Conservation (phyloP, 2,113 vertebrate genomes). For the Ceyx melanurus region DNA sequence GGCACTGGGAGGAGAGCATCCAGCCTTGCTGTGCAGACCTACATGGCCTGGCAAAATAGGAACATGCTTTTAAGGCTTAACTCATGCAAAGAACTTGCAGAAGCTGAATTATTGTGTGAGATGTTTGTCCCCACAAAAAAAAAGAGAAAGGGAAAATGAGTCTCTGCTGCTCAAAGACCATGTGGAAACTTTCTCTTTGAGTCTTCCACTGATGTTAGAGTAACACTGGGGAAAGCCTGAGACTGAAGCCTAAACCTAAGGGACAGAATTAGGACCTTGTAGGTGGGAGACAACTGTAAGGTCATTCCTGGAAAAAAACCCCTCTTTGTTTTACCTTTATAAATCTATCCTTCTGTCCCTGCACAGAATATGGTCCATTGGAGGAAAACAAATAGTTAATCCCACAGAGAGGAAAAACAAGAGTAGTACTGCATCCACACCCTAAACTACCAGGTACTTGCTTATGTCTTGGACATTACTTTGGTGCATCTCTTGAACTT, state of each 20-base stretch:
- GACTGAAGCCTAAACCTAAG: background rate
- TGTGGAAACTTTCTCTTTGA: background rate
- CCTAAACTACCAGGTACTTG: background rate
- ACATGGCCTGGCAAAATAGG: background rate
- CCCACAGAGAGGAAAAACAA: background rate
- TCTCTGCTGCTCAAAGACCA: background rate
- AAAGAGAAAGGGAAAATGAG: background rate
- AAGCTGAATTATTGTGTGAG: background rate
- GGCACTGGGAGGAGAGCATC: background rate
- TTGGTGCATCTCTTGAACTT: background rate
- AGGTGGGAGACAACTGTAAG: background rate
- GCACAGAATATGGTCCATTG: background rate
- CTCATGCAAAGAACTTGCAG: background rate
- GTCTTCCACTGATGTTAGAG: background rate
- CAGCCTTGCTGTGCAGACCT: background rate
- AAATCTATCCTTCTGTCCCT: background rate
- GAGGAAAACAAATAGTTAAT: background rate
- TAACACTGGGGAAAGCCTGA: background rate
- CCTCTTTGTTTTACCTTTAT: background rate
- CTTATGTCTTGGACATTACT: background rate
- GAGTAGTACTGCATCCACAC: background rate
- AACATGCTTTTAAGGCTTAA: background rate
- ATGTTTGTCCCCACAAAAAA: accelerated
- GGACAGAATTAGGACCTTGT: background rate
- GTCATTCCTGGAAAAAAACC: background rate